Evolutionary conservation across 1,140 invertebrate species (phyloP).

Genomic region (Drosophila simulans): DNA sequence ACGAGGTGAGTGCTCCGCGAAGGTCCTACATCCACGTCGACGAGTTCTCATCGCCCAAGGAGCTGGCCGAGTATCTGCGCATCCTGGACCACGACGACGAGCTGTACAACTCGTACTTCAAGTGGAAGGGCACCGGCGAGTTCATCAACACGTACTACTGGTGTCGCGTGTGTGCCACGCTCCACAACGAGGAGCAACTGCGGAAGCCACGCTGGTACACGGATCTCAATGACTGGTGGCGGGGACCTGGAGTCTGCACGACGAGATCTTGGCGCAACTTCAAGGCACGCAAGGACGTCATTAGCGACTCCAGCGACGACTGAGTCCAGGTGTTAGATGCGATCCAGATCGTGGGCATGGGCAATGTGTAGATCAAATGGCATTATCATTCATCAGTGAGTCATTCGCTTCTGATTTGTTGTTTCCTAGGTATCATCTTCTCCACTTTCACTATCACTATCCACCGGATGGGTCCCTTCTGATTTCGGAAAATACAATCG

Average conservation of each 20-base stretch:
- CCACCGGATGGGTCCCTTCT: constrained; percentile 12
- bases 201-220: constrained; percentile 88
- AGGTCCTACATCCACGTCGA: constrained; percentile 97
- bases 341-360: constrained; percentile 67
- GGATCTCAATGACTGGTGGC: constrained; percentile 95
- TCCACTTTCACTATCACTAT: background rate
- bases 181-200: constrained; percentile 90
- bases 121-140: constrained; percentile 96
- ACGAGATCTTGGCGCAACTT: constrained; percentile 88
- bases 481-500: background rate
- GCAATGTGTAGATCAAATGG: constrained; percentile 47
- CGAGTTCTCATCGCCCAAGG: constrained; percentile 94
- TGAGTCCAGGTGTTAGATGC: constrained; percentile 56
- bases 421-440: constrained; percentile 41
- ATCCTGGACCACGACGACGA: constrained; percentile 93
- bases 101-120: constrained; percentile 96
- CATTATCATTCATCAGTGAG: constrained; percentile 25
- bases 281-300: constrained; percentile 84
- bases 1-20: constrained; percentile 93
- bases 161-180: constrained; percentile 96
- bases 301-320: constrained; percentile 82
- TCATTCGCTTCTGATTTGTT: constrained; percentile 39
- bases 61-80: constrained; percentile 94
- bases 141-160: constrained; percentile 98
- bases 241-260: constrained; percentile 90